phyloP scores from a whole-genome alignment of 2,113 vertebrate species.

The Siniperca knerii region DNA sequence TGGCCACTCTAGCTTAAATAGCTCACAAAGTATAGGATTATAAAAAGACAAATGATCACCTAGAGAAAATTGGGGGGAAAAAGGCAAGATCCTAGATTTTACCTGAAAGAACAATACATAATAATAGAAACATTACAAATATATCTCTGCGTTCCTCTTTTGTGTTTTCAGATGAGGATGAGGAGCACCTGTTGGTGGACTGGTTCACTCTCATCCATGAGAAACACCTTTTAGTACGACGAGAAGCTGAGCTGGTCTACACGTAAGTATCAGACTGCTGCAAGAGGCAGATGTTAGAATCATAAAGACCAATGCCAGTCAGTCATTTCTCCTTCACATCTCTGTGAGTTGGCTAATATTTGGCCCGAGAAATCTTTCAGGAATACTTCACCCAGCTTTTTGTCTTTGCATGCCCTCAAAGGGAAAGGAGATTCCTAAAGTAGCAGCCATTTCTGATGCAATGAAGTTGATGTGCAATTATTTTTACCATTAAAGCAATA shows the following conservation, averaged over 20 bases:
- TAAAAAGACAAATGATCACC: not conserved
- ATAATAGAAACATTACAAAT: not conserved
- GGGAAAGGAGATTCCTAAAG: too few relatives aligned
- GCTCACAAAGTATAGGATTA: not conserved
- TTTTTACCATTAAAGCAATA: too few relatives aligned
- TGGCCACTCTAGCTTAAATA: not conserved
- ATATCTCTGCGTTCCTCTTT: not conserved
- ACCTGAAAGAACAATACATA: not conserved
- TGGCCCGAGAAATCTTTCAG: not conserved
- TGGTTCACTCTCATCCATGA: conserved; percentile 99
- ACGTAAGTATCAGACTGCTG: conserved; percentile 86
- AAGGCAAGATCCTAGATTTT: not conserved
- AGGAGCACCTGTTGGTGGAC: conserved; percentile 94
- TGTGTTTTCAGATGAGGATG: conserved; percentile 87
- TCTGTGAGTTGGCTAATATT: not conserved
- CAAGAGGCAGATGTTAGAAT: not conserved
- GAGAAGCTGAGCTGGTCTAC: conserved; percentile 96
- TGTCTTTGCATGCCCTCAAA: not conserved
- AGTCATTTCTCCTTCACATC: not conserved
- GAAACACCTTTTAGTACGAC: conserved; percentile 94
- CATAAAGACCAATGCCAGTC: not conserved
- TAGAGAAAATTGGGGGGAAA: not conserved
- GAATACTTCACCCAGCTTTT: not conserved
- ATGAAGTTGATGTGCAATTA: too few relatives aligned
- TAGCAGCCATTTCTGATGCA: too few relatives aligned